A percentile compares a stretch with the other conserved stretches of the same genome.
Evolutionary conservation across 1,140 invertebrate species (phyloP).

Genomic region (Nylanderia fulva): DNA sequence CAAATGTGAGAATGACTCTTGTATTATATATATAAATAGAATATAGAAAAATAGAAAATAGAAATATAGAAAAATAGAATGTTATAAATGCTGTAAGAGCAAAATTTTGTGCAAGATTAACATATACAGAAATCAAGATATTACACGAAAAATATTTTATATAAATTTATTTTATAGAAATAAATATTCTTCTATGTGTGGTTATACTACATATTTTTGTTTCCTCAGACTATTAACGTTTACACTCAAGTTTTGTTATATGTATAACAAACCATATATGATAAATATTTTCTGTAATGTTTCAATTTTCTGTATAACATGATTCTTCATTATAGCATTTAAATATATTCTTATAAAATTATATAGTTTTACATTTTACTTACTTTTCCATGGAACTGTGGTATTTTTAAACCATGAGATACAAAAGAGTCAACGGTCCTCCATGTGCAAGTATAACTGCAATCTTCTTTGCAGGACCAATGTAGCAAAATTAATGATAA

Average conservation of each 20-base stretch:
- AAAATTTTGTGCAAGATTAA: neutral
- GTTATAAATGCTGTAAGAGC: neutral
- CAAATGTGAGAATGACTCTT: conserved; percentile 78
- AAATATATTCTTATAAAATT: conserved; percentile 21
- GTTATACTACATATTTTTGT: too few species aligned
- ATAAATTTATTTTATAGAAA: conserved; percentile 31
- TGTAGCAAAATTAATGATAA: conserved; percentile 87
- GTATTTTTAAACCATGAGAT: conserved; percentile 89
- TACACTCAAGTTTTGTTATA: too few species aligned
- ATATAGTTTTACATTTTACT: conserved; percentile 50
- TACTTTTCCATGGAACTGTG: conserved; percentile 99
- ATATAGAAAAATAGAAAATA: too few species aligned
- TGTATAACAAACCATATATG: neutral
- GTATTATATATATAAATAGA: too few species aligned
- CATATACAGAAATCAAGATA: neutral
- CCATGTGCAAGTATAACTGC: conserved; percentile 97
- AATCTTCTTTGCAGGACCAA: conserved; percentile 94
- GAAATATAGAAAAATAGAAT: too few species aligned
- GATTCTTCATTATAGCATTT: too few species aligned
- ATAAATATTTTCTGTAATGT: conserved; percentile 2
- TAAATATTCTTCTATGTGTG: neutral
- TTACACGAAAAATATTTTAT: neutral
- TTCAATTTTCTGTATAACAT: too few species aligned
- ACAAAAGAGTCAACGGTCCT: conserved; percentile 93
- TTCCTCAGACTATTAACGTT: too few species aligned